Conservation (phyloP, 2,888 invertebrate genomes). For the Ormia ochracea region DNA sequence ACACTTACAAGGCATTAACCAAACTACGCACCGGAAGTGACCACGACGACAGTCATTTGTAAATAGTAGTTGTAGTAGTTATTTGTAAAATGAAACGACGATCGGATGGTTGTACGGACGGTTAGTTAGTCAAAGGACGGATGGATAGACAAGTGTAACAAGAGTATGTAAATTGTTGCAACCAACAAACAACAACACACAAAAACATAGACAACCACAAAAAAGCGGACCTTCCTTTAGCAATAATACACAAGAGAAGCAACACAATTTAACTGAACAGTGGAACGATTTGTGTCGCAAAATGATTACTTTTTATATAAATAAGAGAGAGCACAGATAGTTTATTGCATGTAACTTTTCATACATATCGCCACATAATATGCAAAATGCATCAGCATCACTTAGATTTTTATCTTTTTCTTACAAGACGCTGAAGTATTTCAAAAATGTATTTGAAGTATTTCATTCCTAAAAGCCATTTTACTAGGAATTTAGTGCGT, state of each 20-base stretch:
- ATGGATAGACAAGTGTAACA: slow-evolving; percentile 44
- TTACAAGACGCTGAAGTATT: too few species aligned
- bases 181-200: slow-evolving; percentile 19
- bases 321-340: too few species aligned
- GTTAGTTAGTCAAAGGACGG: slow-evolving; percentile 28
- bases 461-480: too few species aligned
- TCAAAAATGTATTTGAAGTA: too few species aligned
- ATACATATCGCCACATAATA: too few species aligned
- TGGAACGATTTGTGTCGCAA: not conserved
- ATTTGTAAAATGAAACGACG: slow-evolving; percentile 36
- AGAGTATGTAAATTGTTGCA: slow-evolving; percentile 43
- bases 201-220: not conserved
- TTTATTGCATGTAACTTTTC: too few species aligned
- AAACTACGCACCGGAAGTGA: slow-evolving; percentile 62
- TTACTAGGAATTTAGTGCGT: too few species aligned
- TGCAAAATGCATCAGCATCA: too few species aligned
- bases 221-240: slow-evolving; percentile 40
- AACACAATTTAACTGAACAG: slow-evolving; percentile 12
- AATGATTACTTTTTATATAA: too few species aligned
- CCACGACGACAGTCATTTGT: slow-evolving; percentile 62
- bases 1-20: too few species aligned
- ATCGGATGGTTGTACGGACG: slow-evolving; percentile 14
- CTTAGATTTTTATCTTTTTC: too few species aligned
- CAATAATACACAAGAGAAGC: slow-evolving; percentile 29
- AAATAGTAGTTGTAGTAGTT: slow-evolving; percentile 49